Evolutionary conservation across 2,888 invertebrate species (phyloP).

Genomic region (Strigamia transsilvanica): DNA sequence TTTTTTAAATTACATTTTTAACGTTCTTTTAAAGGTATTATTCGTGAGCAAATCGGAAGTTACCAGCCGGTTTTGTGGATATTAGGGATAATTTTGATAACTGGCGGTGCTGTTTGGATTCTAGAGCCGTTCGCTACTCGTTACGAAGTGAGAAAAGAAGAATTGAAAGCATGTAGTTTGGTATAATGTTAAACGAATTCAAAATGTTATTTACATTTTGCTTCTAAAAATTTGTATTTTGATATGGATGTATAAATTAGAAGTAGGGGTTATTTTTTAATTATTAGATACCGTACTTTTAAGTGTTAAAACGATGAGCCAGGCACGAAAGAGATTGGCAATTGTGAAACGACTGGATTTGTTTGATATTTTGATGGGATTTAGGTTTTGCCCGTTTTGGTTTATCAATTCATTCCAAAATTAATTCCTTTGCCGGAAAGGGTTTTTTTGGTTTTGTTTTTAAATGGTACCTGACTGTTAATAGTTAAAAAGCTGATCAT

Average conservation of each 20-base stretch:
- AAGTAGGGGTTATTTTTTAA: conserved; percentile 10
- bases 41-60: conserved; percentile 55
- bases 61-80: conserved; percentile 78
- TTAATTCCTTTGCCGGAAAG: background rate
- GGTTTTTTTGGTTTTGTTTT: background rate
- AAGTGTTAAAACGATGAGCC: background rate
- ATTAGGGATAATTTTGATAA: conserved; percentile 76
- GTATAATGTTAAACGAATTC: conserved; percentile 32
- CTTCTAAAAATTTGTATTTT: conserved; percentile 27
- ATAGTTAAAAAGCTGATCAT: conserved; percentile 7
- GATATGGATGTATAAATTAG: conserved; percentile 11
- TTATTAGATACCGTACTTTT: background rate
- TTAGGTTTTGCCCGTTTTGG: background rate
- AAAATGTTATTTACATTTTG: conserved; percentile 16
- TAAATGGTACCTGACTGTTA: background rate
- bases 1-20: background rate
- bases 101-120: conserved; percentile 78
- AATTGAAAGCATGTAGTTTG: conserved; percentile 33
- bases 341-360: background rate
- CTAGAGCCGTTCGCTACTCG: conserved; percentile 72
- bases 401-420: background rate
- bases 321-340: background rate
- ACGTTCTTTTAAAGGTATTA: conserved; percentile 52
- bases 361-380: background rate
- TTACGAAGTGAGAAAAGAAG: conserved; percentile 53